A percentile compares a stretch with the other conserved stretches of the same genome.
phyloP scores from a whole-genome alignment of 2,888 invertebrate species.

The Acrocera orbiculus region DNA sequence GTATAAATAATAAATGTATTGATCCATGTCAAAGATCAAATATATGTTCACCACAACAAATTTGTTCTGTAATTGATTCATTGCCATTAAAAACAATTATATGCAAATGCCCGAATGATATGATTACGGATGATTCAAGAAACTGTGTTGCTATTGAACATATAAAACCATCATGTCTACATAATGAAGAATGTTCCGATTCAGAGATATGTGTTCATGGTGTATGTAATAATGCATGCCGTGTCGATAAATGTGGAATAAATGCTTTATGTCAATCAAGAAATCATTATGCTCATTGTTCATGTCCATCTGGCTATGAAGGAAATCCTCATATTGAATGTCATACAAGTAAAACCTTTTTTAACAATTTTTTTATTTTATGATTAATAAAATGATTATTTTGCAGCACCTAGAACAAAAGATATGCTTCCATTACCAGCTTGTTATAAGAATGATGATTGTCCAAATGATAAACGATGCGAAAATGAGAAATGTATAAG shows the following conservation, averaged over 20 bases:
- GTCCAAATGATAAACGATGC: slow-evolving; percentile 55
- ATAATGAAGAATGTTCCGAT: slow-evolving; percentile 57
- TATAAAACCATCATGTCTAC: slow-evolving; percentile 43
- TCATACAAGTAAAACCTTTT: slow-evolving; percentile 34
- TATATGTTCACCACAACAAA: slow-evolving; percentile 59
- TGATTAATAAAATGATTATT: neutral
- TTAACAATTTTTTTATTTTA: slow-evolving; percentile 1
- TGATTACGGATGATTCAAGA: slow-evolving; percentile 52
- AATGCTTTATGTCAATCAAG: slow-evolving; percentile 64
- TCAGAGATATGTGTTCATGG: slow-evolving; percentile 59
- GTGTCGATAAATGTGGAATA: slow-evolving; percentile 57
- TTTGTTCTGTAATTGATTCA: slow-evolving; percentile 62
- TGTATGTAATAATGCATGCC: slow-evolving; percentile 62
- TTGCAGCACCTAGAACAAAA: slow-evolving; percentile 18
- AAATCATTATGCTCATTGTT: slow-evolving; percentile 59
- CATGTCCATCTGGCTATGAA: slow-evolving; percentile 57
- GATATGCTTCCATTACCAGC: slow-evolving; percentile 36
- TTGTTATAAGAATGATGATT: slow-evolving; percentile 64
- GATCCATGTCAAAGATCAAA: slow-evolving; percentile 57
- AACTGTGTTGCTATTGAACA: slow-evolving; percentile 46
- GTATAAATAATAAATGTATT: slow-evolving; percentile 56
- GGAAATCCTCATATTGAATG: slow-evolving; percentile 70
- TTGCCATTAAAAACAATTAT: slow-evolving; percentile 67
- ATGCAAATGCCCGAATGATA: slow-evolving; percentile 71
- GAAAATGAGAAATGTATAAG: slow-evolving; percentile 58